These are phyloP conservation scores for Gallirallus australis DNA, from an alignment of 2,797 vertebrate species.

Conservation along the genomic window DNA sequence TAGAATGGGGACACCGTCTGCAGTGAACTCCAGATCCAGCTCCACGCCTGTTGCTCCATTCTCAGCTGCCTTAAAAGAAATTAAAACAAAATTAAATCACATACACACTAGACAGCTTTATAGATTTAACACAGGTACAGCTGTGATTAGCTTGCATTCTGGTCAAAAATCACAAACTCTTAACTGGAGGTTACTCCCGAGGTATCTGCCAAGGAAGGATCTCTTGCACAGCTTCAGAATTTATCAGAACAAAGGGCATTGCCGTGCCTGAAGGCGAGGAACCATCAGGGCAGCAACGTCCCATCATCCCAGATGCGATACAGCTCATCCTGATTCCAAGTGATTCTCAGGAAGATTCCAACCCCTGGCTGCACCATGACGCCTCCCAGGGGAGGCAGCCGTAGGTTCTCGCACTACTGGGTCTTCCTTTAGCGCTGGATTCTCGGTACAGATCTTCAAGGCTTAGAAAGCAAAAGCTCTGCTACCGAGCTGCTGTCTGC, in stretches of 20 bases:
- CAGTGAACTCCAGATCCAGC: slow-evolving; percentile 92
- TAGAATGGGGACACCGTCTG: slow-evolving; percentile 90
- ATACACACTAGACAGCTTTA: neutral
- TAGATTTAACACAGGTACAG: neutral
- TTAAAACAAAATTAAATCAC: neutral
- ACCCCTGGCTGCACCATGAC: neutral
- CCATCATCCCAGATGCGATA: neutral
- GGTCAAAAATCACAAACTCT: neutral
- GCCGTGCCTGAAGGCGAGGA: neutral
- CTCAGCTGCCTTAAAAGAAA: slow-evolving; percentile 86
- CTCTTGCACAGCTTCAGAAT: neutral
- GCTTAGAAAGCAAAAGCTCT: neutral
- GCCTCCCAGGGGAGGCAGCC: neutral
- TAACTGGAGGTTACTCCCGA: neutral
- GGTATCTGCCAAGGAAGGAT: neutral
- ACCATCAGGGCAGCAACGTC: neutral
- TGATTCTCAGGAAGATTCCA: neutral
- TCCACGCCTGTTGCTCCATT: slow-evolving; percentile 93
- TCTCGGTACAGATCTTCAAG: neutral
- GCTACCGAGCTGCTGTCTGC: neutral
- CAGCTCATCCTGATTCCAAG: neutral
- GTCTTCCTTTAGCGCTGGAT: fast-evolving
- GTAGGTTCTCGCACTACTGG: fast-evolving
- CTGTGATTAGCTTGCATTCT: neutral
- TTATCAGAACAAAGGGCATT: too few species aligned